phyloP scores from a whole-genome alignment of 2,888 invertebrate genomes.

The Eubasilissa splendida region DNA sequence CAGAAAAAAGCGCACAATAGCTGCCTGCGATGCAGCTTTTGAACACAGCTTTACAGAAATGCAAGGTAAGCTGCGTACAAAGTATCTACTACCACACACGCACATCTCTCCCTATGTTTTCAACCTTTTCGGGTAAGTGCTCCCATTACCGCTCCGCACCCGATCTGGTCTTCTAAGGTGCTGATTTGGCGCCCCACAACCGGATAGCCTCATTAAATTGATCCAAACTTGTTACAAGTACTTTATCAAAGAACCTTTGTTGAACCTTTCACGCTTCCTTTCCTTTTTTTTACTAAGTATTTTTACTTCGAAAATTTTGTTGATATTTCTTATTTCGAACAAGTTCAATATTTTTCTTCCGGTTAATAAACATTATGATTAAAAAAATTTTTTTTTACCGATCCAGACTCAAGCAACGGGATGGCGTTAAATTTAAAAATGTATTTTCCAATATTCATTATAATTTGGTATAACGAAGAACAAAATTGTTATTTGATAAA shows the following conservation, averaged over 20 bases:
- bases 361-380: too few species aligned
- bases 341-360: too few species aligned
- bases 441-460: too few species aligned
- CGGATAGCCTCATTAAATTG: constrained; percentile 36
- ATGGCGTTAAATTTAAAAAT: too few species aligned
- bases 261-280: background rate
- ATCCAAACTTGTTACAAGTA: constrained; percentile 8
- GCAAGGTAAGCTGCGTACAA: constrained; percentile 17
- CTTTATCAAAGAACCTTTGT: constrained; percentile 28
- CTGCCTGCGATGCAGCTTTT: background rate
- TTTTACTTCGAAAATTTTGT: background rate
- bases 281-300: constrained; percentile 13
- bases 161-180: constrained; percentile 13
- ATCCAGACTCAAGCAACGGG: too few species aligned
- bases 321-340: too few species aligned
- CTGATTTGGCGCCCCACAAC: constrained; percentile 12
- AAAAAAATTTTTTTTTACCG: too few species aligned
- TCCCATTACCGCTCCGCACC: constrained; percentile 19
- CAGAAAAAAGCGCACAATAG: background rate
- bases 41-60: background rate
- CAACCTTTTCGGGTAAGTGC: constrained; percentile 21
- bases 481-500: too few species aligned
- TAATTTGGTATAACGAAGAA: too few species aligned
- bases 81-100: background rate
- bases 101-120: constrained; percentile 3